Evolutionary conservation across 2,113 vertebrate species (phyloP).

Genomic region (Laticauda colubrina): DNA sequence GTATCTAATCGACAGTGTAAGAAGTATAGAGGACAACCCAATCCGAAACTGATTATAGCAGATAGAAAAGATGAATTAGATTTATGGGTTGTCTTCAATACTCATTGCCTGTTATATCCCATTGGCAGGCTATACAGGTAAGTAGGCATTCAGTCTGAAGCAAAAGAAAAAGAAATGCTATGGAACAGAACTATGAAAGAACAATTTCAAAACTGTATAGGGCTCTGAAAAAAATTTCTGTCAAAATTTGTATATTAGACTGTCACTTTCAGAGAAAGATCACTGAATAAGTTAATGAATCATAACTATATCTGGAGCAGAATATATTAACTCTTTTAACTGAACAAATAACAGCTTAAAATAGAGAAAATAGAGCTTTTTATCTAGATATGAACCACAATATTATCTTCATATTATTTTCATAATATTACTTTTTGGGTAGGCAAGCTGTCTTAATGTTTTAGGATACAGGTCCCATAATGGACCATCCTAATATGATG

Average conservation of each 20-base stretch:
- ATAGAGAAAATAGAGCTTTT: not conserved
- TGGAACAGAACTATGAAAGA: not conserved
- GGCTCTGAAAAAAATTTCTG: not conserved
- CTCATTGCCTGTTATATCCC: not conserved
- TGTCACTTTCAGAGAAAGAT: not conserved
- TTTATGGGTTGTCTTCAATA: not conserved
- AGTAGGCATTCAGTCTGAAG: not conserved
- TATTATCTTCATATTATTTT: not conserved
- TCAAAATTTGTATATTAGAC: conserved; percentile 2
- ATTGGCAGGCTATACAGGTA: not conserved
- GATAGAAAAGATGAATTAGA: not conserved
- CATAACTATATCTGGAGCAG: not conserved
- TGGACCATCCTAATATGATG: not conserved
- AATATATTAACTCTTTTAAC: conserved; percentile 10
- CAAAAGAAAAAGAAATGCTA: not conserved
- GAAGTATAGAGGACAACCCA: not conserved
- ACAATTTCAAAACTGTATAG: not conserved
- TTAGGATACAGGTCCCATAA: not conserved
- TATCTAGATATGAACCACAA: not conserved
- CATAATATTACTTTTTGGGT: not conserved
- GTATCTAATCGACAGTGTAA: not conserved
- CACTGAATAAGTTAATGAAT: not conserved
- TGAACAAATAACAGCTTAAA: not conserved
- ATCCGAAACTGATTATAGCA: not conserved
- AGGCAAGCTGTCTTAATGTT: not conserved